Base-by-base conservation (phyloP, 2,888 invertebrate species). In the Hirudinaria manillensis region DNA sequence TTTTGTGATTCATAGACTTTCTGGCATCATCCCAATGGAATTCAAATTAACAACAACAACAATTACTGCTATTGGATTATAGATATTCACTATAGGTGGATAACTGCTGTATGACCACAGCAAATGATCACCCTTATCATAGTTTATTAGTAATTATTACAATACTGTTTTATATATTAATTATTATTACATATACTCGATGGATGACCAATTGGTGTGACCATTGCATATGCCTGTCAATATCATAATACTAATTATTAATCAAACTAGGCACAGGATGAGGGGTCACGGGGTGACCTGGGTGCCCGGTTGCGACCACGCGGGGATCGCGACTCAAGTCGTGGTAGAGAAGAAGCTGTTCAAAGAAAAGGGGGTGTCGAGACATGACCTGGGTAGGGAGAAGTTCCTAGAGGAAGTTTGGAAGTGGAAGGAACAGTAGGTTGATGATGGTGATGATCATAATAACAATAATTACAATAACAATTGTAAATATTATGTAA, bases 271-370 rank as follows among this genome's bases (percentile, higher is more conserved):
- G 84, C 81, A 84, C 76, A 79, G 85, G 65, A 85, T 85, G 85
- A 78, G 78, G 34, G 86, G 85, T 7, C 27, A 79, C 3, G 76
- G 77, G 78, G 91, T 92, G 0, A 83, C 92, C 21, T 99, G 97
- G 97, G 87, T 94, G 74, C 98, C 98, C 0, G 99, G 98, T 0
- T 92, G 91, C 79, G 99, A 99, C 86, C 99, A 99, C 87, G 99
- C 99, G 24, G 99, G 99, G 19, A 99, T 99, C 81, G 98, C 99
- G 16, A 99, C 98, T 0, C 97, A 98, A 87, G 91, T 92, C 45
- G 91, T 95, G 0, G 93, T 98, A 7, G 95, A 96, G 84, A 93
- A 92, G 83, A 89, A 91, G 81, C 81, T 98, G 21, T 87, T 89
- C 83, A 88, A 88, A 68, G 90, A 90, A 77, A 87, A 88, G 78